Conservation (phyloP, 2,113 vertebrate genomes). For the Ciconia maguari region DNA sequence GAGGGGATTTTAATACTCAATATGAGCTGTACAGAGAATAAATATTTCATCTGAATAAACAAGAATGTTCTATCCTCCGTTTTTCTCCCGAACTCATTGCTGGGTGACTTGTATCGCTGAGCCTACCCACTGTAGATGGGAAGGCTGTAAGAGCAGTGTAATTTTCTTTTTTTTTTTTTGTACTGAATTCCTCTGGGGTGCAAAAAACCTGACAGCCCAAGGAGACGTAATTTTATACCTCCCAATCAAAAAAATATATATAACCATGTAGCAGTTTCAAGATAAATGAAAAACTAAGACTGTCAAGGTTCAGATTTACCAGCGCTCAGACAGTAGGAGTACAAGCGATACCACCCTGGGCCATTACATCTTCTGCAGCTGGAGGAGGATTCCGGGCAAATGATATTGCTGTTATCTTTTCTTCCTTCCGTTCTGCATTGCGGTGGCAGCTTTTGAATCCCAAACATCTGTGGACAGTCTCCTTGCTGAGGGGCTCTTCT, state of each 20-base stretch:
- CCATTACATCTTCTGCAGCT: neutral
- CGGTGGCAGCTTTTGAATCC: neutral
- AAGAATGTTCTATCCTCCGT: neutral
- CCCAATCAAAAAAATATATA: rapidly evolving
- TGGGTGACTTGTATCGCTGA: neutral
- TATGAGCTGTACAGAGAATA: neutral
- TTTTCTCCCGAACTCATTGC: neutral
- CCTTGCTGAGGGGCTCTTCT: neutral
- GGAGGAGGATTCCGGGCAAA: neutral
- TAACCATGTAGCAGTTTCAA: neutral
- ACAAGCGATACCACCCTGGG: neutral
- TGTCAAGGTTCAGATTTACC: neutral
- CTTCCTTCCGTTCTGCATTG: neutral
- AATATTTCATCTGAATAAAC: neutral
- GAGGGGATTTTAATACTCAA: neutral
- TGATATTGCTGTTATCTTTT: rapidly evolving
- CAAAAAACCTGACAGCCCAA: neutral
- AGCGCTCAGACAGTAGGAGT: rapidly evolving
- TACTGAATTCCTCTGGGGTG: neutral
- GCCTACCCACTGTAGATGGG: neutral
- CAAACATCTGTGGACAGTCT: neutral
- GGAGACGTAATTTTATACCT: neutral
- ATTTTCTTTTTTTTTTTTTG: neutral
- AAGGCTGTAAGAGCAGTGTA: neutral
- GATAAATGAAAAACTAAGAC: neutral